phyloP scores from a whole-genome alignment of 2,113 vertebrate genomes.

The Corynorhinus townsendii region DNA sequence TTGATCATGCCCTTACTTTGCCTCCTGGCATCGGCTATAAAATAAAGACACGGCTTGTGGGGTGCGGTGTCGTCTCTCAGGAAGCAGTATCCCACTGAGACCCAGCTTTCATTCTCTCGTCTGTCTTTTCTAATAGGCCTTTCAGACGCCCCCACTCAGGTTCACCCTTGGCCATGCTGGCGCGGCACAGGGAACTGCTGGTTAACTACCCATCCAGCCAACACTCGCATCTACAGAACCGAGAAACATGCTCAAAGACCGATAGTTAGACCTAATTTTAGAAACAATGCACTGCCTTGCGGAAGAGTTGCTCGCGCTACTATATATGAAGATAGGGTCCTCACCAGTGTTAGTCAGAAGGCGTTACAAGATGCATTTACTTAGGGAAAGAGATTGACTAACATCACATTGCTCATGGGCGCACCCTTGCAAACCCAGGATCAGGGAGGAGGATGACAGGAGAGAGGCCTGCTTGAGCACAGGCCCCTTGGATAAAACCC shows the following conservation, averaged over 20 bases:
- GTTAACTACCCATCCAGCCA: neutral
- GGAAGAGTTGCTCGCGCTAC: neutral
- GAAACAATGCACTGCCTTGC: neutral
- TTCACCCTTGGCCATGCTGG: neutral
- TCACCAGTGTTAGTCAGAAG: neutral
- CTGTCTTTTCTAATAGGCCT: too few species aligned
- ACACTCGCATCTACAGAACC: neutral
- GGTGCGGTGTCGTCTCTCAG: too few species aligned
- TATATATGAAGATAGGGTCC: neutral
- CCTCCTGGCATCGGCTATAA: too few species aligned
- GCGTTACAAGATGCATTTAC: neutral
- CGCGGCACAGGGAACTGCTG: too few species aligned
- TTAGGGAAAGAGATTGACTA: neutral
- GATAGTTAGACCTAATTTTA: neutral
- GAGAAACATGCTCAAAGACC: neutral
- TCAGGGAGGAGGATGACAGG: neutral
- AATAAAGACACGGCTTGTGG: too few species aligned
- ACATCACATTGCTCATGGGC: neutral
- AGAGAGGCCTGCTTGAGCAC: fast-evolving
- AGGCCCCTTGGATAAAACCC: neutral
- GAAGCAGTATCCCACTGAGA: too few species aligned
- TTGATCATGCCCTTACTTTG: too few species aligned
- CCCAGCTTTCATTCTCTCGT: too few species aligned
- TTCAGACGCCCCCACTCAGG: too few species aligned
- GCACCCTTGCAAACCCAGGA: neutral